Evolutionary conservation across 2,113 vertebrate genomes (phyloP).

Genomic region (Passer montanus): DNA sequence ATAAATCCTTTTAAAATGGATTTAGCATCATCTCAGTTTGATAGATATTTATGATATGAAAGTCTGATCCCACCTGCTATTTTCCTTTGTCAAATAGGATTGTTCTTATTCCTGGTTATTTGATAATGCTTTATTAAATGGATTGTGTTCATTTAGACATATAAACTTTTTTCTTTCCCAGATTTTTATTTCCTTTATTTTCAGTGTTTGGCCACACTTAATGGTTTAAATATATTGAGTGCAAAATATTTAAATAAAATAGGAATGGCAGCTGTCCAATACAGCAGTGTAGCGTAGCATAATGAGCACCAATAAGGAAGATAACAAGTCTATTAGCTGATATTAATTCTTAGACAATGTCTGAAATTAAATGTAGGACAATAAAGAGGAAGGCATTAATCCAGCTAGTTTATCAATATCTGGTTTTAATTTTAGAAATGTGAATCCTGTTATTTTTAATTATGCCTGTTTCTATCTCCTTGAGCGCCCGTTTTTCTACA

Average conservation of each 20-base stretch:
- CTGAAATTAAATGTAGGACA: not conserved
- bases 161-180: not conserved
- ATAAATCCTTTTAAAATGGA: not conserved
- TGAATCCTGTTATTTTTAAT: not conserved
- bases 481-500: not conserved
- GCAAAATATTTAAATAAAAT: constrained; percentile 3
- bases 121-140: not conserved
- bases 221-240: not conserved
- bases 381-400: not conserved
- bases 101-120: constrained; percentile 6
- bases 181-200: not conserved
- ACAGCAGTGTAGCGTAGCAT: not conserved
- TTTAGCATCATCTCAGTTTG: constrained; percentile 1
- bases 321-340: constrained; percentile 43
- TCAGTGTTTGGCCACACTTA: not conserved
- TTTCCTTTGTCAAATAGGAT: not conserved
- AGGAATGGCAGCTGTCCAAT: constrained; percentile 31
- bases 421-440: not conserved
- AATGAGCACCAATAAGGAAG: constrained; percentile 19
- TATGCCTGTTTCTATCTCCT: not conserved
- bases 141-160: not conserved
- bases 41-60: not conserved
- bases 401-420: not conserved
- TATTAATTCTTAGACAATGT: not conserved
- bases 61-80: not conserved